A percentile compares a stretch with the other conserved stretches of the same genome.
Conservation (phyloP, 2,113 vertebrate species). For the Podiceps cristatus region DNA sequence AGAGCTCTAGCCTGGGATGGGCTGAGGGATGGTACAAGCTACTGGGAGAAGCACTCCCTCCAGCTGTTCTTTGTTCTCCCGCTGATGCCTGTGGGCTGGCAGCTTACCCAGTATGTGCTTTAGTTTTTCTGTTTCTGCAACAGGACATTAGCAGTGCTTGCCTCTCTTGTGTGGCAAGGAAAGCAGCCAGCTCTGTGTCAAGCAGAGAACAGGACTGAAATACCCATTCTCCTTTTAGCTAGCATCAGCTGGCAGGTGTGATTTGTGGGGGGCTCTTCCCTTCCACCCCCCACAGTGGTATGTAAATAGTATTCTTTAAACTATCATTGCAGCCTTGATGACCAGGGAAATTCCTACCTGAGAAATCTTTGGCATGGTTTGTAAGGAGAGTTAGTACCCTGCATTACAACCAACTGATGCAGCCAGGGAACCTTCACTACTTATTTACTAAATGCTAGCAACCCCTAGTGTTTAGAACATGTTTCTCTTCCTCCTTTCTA, state of each 20-base stretch:
- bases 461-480: constrained; percentile 2
- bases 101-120: not conserved
- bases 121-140: not conserved
- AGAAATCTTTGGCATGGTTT: not conserved
- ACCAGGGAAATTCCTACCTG: not conserved
- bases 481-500: not conserved
- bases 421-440: not conserved
- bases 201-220: not conserved
- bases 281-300: not conserved
- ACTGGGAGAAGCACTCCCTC: not conserved
- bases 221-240: not conserved
- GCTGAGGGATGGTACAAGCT: not conserved
- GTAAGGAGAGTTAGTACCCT: not conserved
- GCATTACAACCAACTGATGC: not conserved
- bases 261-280: not conserved
- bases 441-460: not conserved
- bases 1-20: not conserved
- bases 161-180: not conserved
- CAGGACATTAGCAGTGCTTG: not conserved
- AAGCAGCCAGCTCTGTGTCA: not conserved
- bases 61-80: not conserved
- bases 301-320: not conserved
- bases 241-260: not conserved
- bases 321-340: not conserved
- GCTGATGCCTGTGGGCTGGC: not conserved